phyloP scores from a whole-genome alignment of 2,113 vertebrate species.

The Otus sunia region DNA sequence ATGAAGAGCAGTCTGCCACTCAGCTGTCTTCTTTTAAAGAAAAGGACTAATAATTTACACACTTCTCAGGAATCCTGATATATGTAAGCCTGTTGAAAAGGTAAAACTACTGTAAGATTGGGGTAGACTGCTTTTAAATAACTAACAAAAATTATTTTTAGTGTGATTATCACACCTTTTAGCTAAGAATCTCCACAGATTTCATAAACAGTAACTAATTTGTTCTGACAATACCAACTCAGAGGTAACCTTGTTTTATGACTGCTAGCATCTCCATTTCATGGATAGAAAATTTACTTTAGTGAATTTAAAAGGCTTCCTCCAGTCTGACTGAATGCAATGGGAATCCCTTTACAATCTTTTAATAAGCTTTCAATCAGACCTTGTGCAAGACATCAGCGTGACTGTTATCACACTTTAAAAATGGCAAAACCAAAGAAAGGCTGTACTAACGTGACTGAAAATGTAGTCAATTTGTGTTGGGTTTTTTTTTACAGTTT shows the following conservation, averaged over 20 bases:
- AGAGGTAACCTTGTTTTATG: neutral
- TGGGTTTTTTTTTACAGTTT: neutral
- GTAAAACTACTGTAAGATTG: neutral
- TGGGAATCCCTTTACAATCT: neutral
- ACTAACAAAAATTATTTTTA: neutral
- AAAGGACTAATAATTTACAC: neutral
- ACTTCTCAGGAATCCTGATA: neutral
- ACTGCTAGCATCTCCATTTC: neutral
- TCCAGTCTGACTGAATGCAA: neutral
- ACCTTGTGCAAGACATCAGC: neutral
- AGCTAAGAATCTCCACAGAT: neutral
- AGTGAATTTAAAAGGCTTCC: neutral
- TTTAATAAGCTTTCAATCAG: neutral
- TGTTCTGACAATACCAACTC: neutral
- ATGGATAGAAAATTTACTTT: neutral
- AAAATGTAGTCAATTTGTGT: neutral
- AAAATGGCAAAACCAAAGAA: neutral
- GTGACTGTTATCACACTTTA: neutral
- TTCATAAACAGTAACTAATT: conserved; percentile 17
- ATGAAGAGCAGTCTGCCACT: neutral
- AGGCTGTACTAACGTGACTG: neutral
- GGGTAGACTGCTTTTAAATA: neutral
- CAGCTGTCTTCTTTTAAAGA: neutral
- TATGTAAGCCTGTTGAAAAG: neutral
- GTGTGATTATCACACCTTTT: neutral